A percentile compares a stretch with the other conserved stretches of the same genome.
These are phyloP conservation scores for Achroia grisella DNA, from an alignment of 1,140 invertebrate genomes.

Conservation along the genomic window DNA sequence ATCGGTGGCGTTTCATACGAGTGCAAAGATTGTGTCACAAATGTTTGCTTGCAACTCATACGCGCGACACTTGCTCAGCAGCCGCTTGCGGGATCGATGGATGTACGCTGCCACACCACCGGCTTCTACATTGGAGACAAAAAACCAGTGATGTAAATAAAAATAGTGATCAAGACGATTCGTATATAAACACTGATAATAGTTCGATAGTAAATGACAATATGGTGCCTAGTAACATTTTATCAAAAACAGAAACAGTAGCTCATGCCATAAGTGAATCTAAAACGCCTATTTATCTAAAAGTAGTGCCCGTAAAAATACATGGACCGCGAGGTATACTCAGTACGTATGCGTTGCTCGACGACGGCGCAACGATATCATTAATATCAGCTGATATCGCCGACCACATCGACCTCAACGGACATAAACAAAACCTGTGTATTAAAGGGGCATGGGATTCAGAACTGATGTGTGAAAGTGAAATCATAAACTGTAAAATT, in stretches of 20 bases:
- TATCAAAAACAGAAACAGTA: not conserved
- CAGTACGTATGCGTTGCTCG: not conserved
- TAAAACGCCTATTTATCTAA: no score
- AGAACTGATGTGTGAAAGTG: not conserved
- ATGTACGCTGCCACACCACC: slow-evolving; percentile 12
- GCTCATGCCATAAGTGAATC: no score
- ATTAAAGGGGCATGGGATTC: not conserved
- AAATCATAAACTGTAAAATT: no score
- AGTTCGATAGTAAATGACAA: no score
- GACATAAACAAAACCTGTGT: not conserved
- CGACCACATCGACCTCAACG: slow-evolving; percentile 1
- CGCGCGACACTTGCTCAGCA: slow-evolving; percentile 14
- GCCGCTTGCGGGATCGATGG: slow-evolving; percentile 11
- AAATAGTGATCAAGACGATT: no score
- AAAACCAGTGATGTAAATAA: not conserved
- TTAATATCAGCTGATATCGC: not conserved
- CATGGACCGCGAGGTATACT: not conserved
- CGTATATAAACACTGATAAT: not conserved
- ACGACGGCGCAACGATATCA: slow-evolving; percentile 2
- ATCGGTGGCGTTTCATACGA: slow-evolving; percentile 11
- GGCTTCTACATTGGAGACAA: slow-evolving; percentile 13
- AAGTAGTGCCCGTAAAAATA: slow-evolving; percentile 1
- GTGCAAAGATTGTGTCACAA: slow-evolving; percentile 9
- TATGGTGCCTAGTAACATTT: no score
- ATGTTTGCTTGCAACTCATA: slow-evolving; percentile 9